A percentile compares a stretch with the other conserved stretches of the same genome.
Conservation (phyloP, 2,888 invertebrate genomes). For the Petrophora chlorosata region DNA sequence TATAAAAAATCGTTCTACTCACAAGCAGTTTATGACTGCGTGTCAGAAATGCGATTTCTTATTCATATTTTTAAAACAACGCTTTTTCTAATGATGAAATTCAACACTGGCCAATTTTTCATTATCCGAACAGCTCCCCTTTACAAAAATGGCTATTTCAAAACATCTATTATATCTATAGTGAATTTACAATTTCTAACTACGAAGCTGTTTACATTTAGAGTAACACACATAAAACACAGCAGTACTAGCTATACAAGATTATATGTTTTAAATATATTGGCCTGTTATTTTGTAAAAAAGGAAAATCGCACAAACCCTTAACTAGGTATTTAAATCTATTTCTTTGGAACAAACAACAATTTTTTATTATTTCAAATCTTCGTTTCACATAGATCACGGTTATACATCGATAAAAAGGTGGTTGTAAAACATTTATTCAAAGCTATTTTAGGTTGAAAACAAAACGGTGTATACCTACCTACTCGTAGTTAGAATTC, state of each 20-base stretch:
- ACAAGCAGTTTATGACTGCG: conserved; percentile 29
- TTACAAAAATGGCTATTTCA: conserved; percentile 47
- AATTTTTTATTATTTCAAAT: conserved; percentile 53
- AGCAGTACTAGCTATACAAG: conserved; percentile 45
- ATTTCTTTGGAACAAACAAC: conserved; percentile 59
- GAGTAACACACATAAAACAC: conserved; percentile 58
- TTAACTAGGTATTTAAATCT: conserved; percentile 48
- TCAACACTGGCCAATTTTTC: conserved; percentile 47
- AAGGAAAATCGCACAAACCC: conserved; percentile 55
- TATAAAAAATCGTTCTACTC: conserved; percentile 26
- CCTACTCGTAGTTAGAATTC: conserved; percentile 20
- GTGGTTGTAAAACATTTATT: conserved; percentile 15
- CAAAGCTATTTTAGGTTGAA: conserved; percentile 11
- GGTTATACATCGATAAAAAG: conserved; percentile 44
- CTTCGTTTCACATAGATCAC: conserved; percentile 66
- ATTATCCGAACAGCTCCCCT: conserved; percentile 33
- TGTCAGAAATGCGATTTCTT: conserved; percentile 24
- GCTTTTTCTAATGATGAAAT: conserved; percentile 20
- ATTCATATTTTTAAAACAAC: conserved; percentile 5
- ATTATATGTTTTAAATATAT: conserved; percentile 52
- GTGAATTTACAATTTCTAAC: conserved; percentile 66
- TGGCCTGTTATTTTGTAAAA: conserved; percentile 53
- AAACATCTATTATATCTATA: conserved; percentile 55
- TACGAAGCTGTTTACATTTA: conserved; percentile 67
- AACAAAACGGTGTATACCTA: conserved; percentile 16